phyloP scores from a whole-genome alignment of 2,113 vertebrate species.

The Protobothrops flavoviridis region DNA sequence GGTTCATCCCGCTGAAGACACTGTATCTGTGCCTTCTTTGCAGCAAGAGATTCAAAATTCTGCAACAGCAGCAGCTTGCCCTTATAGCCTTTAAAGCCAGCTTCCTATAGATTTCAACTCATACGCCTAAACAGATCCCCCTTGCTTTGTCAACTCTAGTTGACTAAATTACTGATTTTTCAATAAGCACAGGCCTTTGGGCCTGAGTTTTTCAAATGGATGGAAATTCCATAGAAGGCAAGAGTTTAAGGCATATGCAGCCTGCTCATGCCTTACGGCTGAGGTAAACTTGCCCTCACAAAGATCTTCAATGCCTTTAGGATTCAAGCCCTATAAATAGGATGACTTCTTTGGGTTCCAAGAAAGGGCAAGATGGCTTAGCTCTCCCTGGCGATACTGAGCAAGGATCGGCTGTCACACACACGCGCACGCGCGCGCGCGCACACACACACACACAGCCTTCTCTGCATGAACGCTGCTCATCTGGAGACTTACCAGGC shows the following conservation, averaged over 20 bases:
- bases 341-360: neutral
- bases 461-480: neutral
- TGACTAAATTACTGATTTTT: neutral
- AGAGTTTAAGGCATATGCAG: neutral
- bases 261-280: neutral
- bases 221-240: neutral
- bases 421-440: rapidly evolving
- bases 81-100: neutral
- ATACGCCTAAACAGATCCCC: neutral
- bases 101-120: neutral
- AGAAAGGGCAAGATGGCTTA: neutral
- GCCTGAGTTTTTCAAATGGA: neutral
- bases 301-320: neutral
- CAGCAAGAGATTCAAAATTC: too few species aligned
- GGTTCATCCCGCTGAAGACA: neutral
- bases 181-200: neutral
- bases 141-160: neutral
- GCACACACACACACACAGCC: too few species aligned
- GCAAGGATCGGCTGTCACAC: too few species aligned
- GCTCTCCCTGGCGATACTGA: neutral
- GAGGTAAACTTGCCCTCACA: neutral
- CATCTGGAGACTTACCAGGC: slow-evolving; percentile 77
- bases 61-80: neutral
- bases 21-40: too few species aligned
- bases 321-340: neutral